Base-by-base conservation (phyloP, 2,888 invertebrate species). In the Synanthedon vespiformis region DNA sequence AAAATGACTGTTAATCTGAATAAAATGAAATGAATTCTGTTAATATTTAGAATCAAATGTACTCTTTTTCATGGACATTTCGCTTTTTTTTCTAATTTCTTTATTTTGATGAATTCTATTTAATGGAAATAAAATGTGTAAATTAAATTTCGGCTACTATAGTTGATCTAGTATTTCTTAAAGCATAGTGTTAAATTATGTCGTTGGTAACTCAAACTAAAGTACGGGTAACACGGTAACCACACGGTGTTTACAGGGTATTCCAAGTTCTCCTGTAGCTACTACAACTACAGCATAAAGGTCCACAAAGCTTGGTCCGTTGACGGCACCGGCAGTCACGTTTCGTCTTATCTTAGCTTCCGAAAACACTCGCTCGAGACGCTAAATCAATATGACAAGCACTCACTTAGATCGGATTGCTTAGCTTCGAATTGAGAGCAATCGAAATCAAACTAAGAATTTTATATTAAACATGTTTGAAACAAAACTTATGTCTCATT, bases 351-450 rank as follows among this genome's bases (percentile, higher is more conserved):
- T 82, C 81, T 72, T 64, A 68, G 67, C 71, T 72, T 72, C 71
- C 70, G 72, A 79, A 78, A 80, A 82, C 81, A 81, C 78, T 78
- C 71, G 51, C 57, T 58, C 56, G 63, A 64, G 64, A 65, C 68
- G 68, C 70, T 79, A 74, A 77, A 75, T 80, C 79, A 80, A 83
- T 81, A 80, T 79, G 74, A 77, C 72, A 72, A 74, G 72, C 71
- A 68, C 70, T 72, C 74, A 70, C 76, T 76, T 67, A 71, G 71
- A 74, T 69, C 67, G 70, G 78, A 81, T 82, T 79, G 75, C 68
- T 69, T 67, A 65, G 70, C 63, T 65, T 63, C 63, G 64, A 65
- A 70, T 49, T 54, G 50, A 50, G 50, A 52, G 51, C 54, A 51
- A 51, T 54, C 51, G 41, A 51, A 54, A 54, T 52, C 51, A 50